These are phyloP conservation scores for Meriones psammophilus DNA, from an alignment of 2,797 vertebrate genomes.

Conservation along the genomic window DNA sequence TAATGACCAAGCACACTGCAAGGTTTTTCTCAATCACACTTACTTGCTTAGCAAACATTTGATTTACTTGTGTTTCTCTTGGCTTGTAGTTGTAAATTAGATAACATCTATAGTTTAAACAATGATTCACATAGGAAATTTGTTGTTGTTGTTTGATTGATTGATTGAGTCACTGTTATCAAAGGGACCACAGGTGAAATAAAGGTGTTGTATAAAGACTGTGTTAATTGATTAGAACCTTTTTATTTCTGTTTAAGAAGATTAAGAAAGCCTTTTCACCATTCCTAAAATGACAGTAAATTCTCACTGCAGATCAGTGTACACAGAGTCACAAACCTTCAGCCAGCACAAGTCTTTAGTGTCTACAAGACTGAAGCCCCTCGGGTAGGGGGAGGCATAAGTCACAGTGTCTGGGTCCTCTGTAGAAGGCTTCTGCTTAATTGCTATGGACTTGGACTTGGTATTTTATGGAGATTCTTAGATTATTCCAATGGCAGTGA, in stretches of 20 bases:
- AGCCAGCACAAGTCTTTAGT: background rate
- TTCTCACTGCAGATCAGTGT: background rate
- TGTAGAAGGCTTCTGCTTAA: too few relatives aligned
- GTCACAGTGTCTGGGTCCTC: too few relatives aligned
- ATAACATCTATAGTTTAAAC: background rate
- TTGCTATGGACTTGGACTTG: too few relatives aligned
- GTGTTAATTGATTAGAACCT: background rate
- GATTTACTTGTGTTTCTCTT: background rate
- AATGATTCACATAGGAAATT: background rate
- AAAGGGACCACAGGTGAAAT: background rate
- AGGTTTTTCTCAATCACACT: background rate
- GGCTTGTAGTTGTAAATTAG: background rate
- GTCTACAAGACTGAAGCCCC: background rate
- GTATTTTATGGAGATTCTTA: background rate
- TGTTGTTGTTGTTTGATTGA: background rate
- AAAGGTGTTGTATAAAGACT: background rate
- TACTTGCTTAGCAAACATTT: background rate
- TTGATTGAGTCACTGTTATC: background rate
- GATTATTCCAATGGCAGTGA: background rate
- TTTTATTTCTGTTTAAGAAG: background rate
- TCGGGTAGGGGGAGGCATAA: too few relatives aligned
- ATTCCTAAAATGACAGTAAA: background rate
- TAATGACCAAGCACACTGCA: background rate
- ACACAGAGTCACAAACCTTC: background rate
- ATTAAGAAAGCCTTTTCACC: background rate